Percentiles rank a stretch among this genome's conserved stretches.
Conservation (phyloP, 2,888 invertebrate species). For the Drosophila anomelani region DNA sequence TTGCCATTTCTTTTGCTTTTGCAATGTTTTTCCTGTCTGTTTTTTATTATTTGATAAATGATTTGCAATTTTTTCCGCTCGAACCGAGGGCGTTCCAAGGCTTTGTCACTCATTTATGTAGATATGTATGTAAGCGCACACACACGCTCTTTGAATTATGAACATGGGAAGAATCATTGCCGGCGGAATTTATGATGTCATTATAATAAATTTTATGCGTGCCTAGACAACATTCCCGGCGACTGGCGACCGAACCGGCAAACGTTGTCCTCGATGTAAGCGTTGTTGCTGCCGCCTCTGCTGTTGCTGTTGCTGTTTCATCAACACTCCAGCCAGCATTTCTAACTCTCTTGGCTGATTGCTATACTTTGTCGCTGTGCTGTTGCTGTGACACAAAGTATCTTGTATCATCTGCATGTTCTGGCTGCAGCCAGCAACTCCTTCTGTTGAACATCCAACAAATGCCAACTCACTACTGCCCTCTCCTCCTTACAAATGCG, state of each 20-base stretch:
- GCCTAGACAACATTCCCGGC: slow-evolving; percentile 63
- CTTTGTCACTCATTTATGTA: slow-evolving; percentile 53
- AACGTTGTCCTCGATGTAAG: slow-evolving; percentile 40
- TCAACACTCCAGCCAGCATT: slow-evolving; percentile 59
- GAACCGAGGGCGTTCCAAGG: slow-evolving; percentile 25
- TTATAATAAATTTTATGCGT: slow-evolving; percentile 77
- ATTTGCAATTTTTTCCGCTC: slow-evolving; percentile 49
- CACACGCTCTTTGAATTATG: slow-evolving; percentile 11
- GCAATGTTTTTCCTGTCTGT: slow-evolving; percentile 21
- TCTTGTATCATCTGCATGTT: slow-evolving; percentile 73
- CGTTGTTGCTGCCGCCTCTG: slow-evolving; percentile 14
- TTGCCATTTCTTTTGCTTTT: slow-evolving; percentile 21
- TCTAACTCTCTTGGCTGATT: slow-evolving; percentile 66
- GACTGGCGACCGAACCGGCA: slow-evolving; percentile 39
- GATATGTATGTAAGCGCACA: slow-evolving; percentile 15
- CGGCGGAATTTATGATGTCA: slow-evolving; percentile 77
- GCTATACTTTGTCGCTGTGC: slow-evolving; percentile 66
- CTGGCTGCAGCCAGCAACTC: slow-evolving; percentile 12
- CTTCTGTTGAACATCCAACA: slow-evolving; percentile 1
- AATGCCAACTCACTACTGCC: slow-evolving; percentile 7
- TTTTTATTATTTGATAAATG: slow-evolving; percentile 65
- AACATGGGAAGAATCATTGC: slow-evolving; percentile 48
- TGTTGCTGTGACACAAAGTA: slow-evolving; percentile 74
- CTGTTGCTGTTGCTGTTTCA: slow-evolving; percentile 37
- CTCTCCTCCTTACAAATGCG: slow-evolving; percentile 11